These are phyloP conservation scores for Acanthosepion pharaonis DNA, from an alignment of 2,888 invertebrate species.

Conservation along the genomic window DNA sequence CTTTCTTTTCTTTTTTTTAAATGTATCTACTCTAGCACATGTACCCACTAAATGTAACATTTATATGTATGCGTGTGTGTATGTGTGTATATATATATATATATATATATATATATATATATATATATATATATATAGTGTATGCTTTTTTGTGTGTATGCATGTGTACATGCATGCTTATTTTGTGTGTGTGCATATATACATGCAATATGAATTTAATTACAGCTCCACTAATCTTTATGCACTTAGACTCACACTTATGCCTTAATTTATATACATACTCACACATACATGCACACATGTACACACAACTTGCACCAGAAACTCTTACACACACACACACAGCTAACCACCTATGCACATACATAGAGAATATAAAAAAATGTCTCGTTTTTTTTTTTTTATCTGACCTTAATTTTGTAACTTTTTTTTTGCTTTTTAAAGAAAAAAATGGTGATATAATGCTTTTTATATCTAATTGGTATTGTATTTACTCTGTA, in stretches of 20 bases:
- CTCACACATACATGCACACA: not conserved
- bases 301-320: not conserved
- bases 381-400: not conserved
- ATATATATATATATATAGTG: not conserved
- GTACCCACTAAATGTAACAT: no score
- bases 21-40: not conserved
- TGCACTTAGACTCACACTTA: not conserved
- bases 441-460: not conserved
- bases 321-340: not conserved
- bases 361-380: not conserved
- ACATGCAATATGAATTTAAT: not conserved
- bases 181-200: not conserved
- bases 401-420: not conserved
- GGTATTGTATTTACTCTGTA: not conserved
- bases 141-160: not conserved
- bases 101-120: slow-evolving; percentile 2
- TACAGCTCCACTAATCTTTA: not conserved
- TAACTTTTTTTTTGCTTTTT: not conserved
- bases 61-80: not conserved
- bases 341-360: not conserved
- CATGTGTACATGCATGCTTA: not conserved
- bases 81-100: not conserved
- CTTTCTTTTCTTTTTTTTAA: not conserved
- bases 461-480: not conserved
- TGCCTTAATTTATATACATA: slow-evolving; percentile 35